phyloP scores from a whole-genome alignment of 2,797 vertebrate species.

The Clangula hyemalis region DNA sequence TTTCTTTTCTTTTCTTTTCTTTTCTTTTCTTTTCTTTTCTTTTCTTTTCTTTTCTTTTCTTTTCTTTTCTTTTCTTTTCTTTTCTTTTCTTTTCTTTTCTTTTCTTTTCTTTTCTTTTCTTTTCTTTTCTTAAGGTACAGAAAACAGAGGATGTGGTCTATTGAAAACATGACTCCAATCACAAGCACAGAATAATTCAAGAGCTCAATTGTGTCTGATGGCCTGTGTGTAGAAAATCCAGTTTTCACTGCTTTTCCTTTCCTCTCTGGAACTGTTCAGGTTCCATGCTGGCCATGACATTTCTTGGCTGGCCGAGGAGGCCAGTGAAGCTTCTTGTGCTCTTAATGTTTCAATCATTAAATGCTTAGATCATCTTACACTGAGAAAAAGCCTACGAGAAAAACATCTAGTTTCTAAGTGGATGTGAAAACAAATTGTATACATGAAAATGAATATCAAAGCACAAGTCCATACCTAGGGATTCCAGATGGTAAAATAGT shows the following conservation, averaged over 20 bases:
- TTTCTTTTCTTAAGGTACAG: not conserved
- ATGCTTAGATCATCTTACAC: not conserved
- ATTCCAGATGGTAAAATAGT: not conserved
- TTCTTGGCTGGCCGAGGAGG: not conserved
- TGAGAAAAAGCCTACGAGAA: not conserved
- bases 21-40: not conserved
- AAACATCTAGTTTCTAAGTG: not conserved
- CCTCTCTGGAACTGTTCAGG: not conserved
- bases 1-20: not conserved
- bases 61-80: not conserved
- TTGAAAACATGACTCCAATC: not conserved
- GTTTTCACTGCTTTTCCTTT: not conserved
- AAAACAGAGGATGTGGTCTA: not conserved
- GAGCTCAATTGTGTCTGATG: not conserved
- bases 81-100: not conserved
- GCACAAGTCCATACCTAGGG: not conserved
- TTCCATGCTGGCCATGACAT: not conserved
- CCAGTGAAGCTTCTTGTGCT: not conserved
- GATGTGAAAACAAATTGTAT: not conserved
- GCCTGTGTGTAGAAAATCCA: not conserved
- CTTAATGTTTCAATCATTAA: not conserved
- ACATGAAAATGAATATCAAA: not conserved
- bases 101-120: not conserved
- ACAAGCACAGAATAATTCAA: not conserved
- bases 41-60: not conserved